Evolutionary conservation across 2,113 vertebrate species (phyloP).

Genomic region (Mustela nigripes): DNA sequence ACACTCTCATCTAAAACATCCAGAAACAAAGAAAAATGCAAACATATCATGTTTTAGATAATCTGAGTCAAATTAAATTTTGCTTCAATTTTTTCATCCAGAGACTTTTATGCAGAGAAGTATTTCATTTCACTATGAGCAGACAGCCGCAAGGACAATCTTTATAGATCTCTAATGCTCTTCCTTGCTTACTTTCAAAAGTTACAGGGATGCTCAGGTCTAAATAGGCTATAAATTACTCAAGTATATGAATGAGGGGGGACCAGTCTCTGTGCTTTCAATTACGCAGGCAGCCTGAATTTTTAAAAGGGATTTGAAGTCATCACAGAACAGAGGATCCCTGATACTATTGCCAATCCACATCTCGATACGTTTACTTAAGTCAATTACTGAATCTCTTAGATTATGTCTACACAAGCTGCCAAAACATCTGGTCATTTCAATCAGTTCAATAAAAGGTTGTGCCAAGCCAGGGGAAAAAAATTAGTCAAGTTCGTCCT

Average conservation of each 20-base stretch:
- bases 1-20: background rate
- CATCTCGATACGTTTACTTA: slow-evolving; percentile 77
- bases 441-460: slow-evolving; percentile 80
- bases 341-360: slow-evolving; percentile 57
- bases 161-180: slow-evolving; percentile 38
- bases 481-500: slow-evolving; percentile 75
- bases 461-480: slow-evolving; percentile 58
- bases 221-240: slow-evolving; percentile 57
- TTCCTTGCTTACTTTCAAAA: slow-evolving; percentile 37
- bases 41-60: background rate
- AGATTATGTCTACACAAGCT: slow-evolving; percentile 70
- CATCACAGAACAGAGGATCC: slow-evolving; percentile 65
- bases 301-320: slow-evolving; percentile 69
- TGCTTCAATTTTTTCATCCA: background rate
- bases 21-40: slow-evolving; percentile 9
- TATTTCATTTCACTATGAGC: slow-evolving; percentile 20
- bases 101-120: background rate
- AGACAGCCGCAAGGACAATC: background rate
- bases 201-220: slow-evolving; percentile 2
- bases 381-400: slow-evolving; percentile 79
- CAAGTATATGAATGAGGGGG: slow-evolving; percentile 57
- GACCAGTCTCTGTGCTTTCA: slow-evolving; percentile 49
- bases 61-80: slow-evolving; percentile 22
- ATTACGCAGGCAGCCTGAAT: slow-evolving; percentile 37
- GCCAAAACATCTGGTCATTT: slow-evolving; percentile 82